phyloP scores from a whole-genome alignment of 2,888 invertebrate species.

The Brachypalpus laphriformis region DNA sequence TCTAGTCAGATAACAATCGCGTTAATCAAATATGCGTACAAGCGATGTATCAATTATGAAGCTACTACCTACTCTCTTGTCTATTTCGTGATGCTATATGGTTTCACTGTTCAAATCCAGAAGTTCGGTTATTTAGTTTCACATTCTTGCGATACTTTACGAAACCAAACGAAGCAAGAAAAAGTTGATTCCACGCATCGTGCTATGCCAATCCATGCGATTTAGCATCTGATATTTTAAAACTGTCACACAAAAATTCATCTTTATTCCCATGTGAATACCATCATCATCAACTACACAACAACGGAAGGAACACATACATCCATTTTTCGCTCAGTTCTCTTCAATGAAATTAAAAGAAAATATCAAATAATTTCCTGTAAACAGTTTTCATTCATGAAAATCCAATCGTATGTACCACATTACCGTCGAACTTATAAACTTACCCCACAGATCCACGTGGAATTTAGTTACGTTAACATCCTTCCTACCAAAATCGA shows the following conservation, averaged over 20 bases:
- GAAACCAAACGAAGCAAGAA: too few relatives aligned
- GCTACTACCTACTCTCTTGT: too few relatives aligned
- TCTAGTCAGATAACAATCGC: too few relatives aligned
- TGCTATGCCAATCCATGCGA: too few relatives aligned
- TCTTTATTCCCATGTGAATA: not conserved
- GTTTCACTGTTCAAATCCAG: too few relatives aligned
- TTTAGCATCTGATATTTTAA: too few relatives aligned
- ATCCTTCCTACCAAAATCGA: not conserved
- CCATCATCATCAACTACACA: not conserved
- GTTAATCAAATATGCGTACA: too few relatives aligned
- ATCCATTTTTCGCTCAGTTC: slow-evolving; percentile 58
- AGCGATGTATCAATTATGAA: too few relatives aligned
- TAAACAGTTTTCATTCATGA: slow-evolving; percentile 62
- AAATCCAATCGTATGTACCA: slow-evolving; percentile 1
- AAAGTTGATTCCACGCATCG: too few relatives aligned
- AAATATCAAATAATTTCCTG: not conserved
- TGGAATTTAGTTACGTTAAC: slow-evolving; percentile 31
- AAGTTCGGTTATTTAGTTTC: too few relatives aligned
- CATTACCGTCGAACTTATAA: not conserved
- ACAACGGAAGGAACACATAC: not conserved
- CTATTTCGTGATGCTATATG: too few relatives aligned
- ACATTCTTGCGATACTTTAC: too few relatives aligned
- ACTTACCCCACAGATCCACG: slow-evolving; percentile 32
- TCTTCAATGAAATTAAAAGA: slow-evolving; percentile 17
- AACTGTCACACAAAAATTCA: not conserved